Base-by-base conservation (phyloP, 2,113 vertebrate genomes). In the Azemiops feae region DNA sequence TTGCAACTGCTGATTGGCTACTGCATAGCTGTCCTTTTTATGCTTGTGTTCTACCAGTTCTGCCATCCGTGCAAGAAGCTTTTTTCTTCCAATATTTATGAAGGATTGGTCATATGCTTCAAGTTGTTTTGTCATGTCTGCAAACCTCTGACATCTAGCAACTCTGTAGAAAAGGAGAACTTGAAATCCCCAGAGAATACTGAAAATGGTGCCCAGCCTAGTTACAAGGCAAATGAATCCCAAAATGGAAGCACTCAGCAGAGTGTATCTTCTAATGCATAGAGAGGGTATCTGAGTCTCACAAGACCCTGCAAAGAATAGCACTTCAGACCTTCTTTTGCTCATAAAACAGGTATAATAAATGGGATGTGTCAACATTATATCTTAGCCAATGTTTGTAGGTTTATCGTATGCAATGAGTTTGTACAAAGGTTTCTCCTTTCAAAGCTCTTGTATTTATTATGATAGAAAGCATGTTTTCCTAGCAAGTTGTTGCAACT, bases 11-110 rank as follows among this genome's bases (percentile, higher is more conserved):
- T 99, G 30, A 96, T 99, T 54, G 97, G 98, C 52, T 99, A 99
- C 64, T 97, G 97, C 94, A 97, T 98, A 54, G 98, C 97, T 90
- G 88, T 99, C 94, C 98, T 99, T 93, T 99, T 99, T 96, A 99
- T 99, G 99, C 96, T 99, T 94, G 97, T 99, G 30, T 99, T 99
- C 97, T 99, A 99, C 95, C 98, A 99, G 96, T 99, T 98, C 95
- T 99, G 98, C 60, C 99, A 99, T 93, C 99, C 99, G 0, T 99
- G 99, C 96, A 98, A 98, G 96, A 98, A 97, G 95, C 98, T 99
- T 58, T 99, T 99, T 96, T 98, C 98, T 43, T 98, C 98, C 94
- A 99, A 97, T 96, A 96, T 98, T 95, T 97, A 98, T 0, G 98
- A 98, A 96, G 98, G 98, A 43, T 96, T 99, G 25, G 97, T 97